Conservation (phyloP, 2,888 invertebrate species). For the Tipula lateralis region DNA sequence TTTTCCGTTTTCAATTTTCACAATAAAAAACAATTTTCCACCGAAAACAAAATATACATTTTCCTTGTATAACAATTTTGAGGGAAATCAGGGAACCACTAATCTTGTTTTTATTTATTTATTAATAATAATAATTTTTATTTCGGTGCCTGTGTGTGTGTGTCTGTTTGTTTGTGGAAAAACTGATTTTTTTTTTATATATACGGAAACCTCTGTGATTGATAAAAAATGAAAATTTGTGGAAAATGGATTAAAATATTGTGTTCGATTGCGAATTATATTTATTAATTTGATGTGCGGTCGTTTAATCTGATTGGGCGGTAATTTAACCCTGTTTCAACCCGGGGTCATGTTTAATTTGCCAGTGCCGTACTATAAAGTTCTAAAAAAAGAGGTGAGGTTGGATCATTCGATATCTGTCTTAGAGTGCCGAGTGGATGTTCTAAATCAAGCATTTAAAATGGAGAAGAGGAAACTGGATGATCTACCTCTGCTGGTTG, state of each 20-base stretch:
- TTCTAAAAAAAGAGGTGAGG: no score
- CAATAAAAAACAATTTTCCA: background rate
- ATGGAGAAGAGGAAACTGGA: no score
- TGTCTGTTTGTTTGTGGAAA: no score
- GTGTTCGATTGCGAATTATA: background rate
- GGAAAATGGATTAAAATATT: background rate
- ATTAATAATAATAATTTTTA: background rate
- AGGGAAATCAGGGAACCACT: constrained; percentile 19
- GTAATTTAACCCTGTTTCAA: no score
- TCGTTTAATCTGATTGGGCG: no score
- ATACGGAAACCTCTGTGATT: background rate
- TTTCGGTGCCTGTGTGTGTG: background rate
- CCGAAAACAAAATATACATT: background rate
- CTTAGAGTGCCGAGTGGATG: no score
- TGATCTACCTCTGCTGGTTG: no score
- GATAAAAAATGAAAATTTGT: background rate
- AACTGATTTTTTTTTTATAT: background rate
- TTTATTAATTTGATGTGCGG: background rate
- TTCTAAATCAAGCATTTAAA: no score
- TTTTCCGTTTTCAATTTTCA: constrained; percentile 6
- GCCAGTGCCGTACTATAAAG: no score
- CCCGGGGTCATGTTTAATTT: no score
- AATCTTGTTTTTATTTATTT: constrained; percentile 4
- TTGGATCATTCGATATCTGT: no score
- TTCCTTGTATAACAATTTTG: background rate